Conservation (phyloP, 2,888 invertebrate genomes). For the Romanomermis culicivorax region DNA sequence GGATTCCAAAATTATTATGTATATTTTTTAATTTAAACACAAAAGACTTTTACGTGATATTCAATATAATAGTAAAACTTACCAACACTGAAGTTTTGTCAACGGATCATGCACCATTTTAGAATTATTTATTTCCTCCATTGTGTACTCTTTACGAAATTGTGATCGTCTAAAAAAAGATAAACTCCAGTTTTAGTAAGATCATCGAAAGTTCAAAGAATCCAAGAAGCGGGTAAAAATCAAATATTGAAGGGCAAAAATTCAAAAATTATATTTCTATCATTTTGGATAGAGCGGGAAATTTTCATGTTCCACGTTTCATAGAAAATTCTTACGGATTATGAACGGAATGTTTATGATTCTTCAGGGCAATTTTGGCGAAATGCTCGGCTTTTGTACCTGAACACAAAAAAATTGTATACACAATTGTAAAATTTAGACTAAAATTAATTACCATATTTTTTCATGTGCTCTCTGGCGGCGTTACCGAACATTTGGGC, state of each 20-base stretch:
- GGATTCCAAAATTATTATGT: too few species aligned
- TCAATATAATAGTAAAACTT: too few species aligned
- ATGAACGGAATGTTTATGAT: constrained; percentile 83
- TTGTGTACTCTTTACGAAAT: constrained; percentile 65
- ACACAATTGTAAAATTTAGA: too few species aligned
- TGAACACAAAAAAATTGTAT: constrained; percentile 11
- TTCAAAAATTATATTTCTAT: too few species aligned
- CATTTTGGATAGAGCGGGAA: too few species aligned
- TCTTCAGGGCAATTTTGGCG: constrained; percentile 91
- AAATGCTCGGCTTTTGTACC: constrained; percentile 72
- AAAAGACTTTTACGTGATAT: too few species aligned
- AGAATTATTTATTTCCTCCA: constrained; percentile 70
- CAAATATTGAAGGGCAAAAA: too few species aligned
- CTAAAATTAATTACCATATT: constrained; percentile 50
- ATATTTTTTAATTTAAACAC: too few species aligned
- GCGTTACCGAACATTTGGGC: constrained; percentile 93
- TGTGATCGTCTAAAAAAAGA: constrained; percentile 51
- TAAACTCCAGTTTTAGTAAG: constrained; percentile 3
- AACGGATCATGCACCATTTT: constrained; percentile 70
- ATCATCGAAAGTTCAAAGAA: constrained; percentile 5
- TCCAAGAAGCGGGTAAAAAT: too few species aligned
- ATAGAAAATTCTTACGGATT: constrained; percentile 72
- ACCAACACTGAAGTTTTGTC: constrained; percentile 85
- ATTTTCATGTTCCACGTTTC: too few species aligned
- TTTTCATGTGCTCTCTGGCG: constrained; percentile 79